Evolutionary conservation across 2,113 vertebrate genomes (phyloP), one percentile per base, ranked within the genome.

Genomic region (Saccopteryx leptura): DNA sequence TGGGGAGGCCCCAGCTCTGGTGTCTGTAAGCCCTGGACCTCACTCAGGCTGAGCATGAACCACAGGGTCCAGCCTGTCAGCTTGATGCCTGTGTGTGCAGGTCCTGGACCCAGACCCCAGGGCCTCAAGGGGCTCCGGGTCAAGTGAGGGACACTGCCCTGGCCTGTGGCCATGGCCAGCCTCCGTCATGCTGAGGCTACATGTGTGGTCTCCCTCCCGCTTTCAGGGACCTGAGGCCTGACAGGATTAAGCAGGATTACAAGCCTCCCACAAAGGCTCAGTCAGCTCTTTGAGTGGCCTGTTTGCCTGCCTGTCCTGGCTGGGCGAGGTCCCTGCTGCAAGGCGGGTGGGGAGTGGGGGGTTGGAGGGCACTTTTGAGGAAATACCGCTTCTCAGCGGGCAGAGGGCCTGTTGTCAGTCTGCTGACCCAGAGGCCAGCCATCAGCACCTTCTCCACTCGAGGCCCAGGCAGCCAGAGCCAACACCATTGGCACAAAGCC

Each of bases 201-300:
- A 18, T 12, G 63, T 95, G 95, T 97, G 93, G 95, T 61, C 89
- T 78, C 28, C 63, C 52, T 24, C 21, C 11, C 33, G n/a, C 71
- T 83, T 63, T 15, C 23, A 58, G 74, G 39, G 78, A 60, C 31
- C 88, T 24, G 39, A 72, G 76, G 33, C n/a, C 65, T 5, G 0
- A 76, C 18, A 88, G 92, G 90, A 91, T 97, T 88, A 95, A 33
- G n/a, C n/a, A 2, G 65, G 81, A 97, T 92, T 66, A 82, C 84
- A 82, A 31, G 23, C 56, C 39, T 79, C 26, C n/a, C 7, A 26
- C 48, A 2, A 46, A 19, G 72, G 19, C 83, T 54, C 50, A 18
- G 50, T 54, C 50, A 18, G 50, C 33, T 18, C 17, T 26, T 7
- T 5, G 9, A 91, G 50, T 13, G 1, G 48, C 75, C 56, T 26